phyloP scores from a whole-genome alignment of 2,888 invertebrate genomes.

The Cephonodes hylas region DNA sequence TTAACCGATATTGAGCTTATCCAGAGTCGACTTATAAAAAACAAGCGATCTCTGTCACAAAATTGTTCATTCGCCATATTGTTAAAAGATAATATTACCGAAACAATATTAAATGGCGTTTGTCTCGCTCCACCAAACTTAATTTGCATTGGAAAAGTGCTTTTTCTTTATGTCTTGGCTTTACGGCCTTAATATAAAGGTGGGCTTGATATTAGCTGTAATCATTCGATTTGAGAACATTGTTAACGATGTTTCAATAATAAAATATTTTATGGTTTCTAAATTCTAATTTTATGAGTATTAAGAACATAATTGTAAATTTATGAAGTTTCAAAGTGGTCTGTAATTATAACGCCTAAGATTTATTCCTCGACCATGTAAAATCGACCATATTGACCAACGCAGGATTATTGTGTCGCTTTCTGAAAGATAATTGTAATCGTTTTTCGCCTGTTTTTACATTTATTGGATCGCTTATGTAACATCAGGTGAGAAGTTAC shows the following conservation, averaged over 20 bases:
- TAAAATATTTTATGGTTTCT: not conserved
- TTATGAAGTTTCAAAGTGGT: too few species aligned
- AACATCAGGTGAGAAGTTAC: too few species aligned
- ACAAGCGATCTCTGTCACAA: not conserved
- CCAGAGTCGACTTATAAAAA: too few species aligned
- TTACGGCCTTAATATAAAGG: not conserved
- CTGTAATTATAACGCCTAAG: too few species aligned
- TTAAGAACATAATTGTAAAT: too few species aligned
- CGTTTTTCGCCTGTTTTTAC: not conserved
- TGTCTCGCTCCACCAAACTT: not conserved
- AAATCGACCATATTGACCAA: too few species aligned
- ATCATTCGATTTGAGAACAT: not conserved
- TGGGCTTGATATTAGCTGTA: not conserved
- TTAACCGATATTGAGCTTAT: too few species aligned
- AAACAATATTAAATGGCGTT: not conserved
- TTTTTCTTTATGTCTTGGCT: not conserved
- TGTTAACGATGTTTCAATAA: not conserved
- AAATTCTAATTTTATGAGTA: too few species aligned
- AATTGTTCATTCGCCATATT: not conserved
- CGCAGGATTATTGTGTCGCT: too few species aligned
- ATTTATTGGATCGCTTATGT: too few species aligned
- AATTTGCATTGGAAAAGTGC: conserved; percentile 1
- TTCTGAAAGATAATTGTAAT: too few species aligned
- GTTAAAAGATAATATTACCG: not conserved
- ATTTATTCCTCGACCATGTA: too few species aligned